phyloP scores from a whole-genome alignment of 2,797 vertebrate genomes.

The Halcyon chelicuti region DNA sequence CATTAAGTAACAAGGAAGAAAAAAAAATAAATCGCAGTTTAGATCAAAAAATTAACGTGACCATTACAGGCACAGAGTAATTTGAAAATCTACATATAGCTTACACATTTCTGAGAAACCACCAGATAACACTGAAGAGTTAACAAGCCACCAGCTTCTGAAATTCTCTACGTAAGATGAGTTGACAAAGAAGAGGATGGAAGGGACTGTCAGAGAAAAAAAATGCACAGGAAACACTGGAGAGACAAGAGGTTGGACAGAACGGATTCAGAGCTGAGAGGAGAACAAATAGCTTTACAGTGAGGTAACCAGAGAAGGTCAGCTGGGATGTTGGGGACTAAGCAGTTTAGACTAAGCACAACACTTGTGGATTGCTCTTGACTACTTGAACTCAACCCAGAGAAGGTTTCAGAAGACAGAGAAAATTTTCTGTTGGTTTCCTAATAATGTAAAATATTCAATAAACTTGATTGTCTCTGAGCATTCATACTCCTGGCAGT shows the following conservation, averaged over 20 bases:
- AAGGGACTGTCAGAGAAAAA: neutral
- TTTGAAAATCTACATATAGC: accelerated
- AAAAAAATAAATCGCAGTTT: neutral
- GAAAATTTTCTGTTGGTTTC: neutral
- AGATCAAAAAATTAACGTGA: neutral
- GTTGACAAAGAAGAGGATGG: neutral
- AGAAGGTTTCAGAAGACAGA: neutral
- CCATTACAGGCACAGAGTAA: neutral
- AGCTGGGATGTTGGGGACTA: neutral
- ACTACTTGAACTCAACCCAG: neutral
- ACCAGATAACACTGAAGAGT: neutral
- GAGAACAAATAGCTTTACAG: neutral
- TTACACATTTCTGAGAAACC: neutral
- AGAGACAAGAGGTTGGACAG: neutral
- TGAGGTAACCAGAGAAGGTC: neutral
- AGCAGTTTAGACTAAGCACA: neutral
- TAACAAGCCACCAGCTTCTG: neutral
- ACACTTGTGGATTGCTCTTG: neutral
- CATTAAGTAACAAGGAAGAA: neutral
- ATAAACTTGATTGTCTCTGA: neutral
- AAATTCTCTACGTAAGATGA: neutral
- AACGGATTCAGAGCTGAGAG: neutral
- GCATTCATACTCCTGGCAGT: neutral
- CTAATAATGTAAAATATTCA: neutral
- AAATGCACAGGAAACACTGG: neutral